Evolutionary conservation across 2,113 vertebrate genomes (phyloP).

Genomic region (Hystrix cristata): DNA sequence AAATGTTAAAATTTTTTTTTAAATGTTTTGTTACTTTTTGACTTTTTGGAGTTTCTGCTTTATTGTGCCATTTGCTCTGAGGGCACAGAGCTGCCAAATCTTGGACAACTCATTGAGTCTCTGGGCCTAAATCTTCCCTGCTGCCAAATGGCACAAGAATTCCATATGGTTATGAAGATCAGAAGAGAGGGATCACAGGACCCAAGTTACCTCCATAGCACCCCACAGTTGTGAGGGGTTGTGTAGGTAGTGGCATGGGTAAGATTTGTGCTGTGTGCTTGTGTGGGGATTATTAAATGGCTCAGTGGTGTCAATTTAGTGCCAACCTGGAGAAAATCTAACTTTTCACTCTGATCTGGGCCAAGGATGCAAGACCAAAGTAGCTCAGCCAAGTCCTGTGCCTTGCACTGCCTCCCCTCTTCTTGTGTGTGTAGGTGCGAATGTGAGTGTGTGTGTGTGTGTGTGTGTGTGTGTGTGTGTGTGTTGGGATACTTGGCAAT

Average conservation of each 20-base stretch:
- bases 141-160: not conserved
- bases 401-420: too few relatives aligned
- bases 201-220: too few relatives aligned
- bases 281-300: too few relatives aligned
- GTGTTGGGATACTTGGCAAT: not conserved
- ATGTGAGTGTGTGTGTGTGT: not conserved
- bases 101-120: not conserved
- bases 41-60: not conserved
- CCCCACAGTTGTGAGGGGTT: not conserved
- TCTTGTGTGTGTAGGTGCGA: not conserved
- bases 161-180: not conserved
- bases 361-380: not conserved
- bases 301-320: not conserved
- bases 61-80: not conserved
- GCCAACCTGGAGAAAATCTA: not conserved
- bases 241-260: rapidly evolving
- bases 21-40: slow-evolving; percentile 55
- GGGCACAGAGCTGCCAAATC: not conserved
- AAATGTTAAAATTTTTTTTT: slow-evolving; percentile 20
- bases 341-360: not conserved
- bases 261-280: not conserved
- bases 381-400: not conserved
- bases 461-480: not conserved
- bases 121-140: not conserved
- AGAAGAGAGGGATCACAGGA: not conserved